Conservation (phyloP, 1,140 invertebrate genomes). For the Mactra quadrangularis region DNA sequence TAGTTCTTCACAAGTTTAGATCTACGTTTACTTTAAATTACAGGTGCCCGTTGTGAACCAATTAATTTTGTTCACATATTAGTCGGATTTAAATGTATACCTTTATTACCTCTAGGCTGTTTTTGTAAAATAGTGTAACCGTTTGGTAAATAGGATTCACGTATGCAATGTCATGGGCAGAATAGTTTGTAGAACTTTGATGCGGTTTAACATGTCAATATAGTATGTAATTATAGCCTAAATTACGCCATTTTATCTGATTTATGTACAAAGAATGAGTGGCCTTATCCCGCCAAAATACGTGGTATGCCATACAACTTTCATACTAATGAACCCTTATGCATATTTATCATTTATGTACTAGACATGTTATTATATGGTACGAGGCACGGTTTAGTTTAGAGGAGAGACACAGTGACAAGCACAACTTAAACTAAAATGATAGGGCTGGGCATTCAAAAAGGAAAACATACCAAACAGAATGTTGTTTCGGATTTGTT, state of each 20-base stretch:
- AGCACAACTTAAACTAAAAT: too few relatives aligned
- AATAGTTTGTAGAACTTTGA: conserved; percentile 4
- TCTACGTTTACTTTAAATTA: conserved; percentile 32
- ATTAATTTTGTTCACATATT: not conserved
- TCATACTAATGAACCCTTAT: conserved; percentile 24
- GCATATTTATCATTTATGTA: too few relatives aligned
- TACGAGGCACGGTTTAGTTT: too few relatives aligned
- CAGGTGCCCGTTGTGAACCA: not conserved
- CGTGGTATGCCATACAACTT: too few relatives aligned
- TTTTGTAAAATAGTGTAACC: conserved; percentile 5
- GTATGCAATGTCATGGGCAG: conserved; percentile 23
- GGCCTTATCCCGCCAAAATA: too few relatives aligned
- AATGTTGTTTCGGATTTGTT: too few relatives aligned
- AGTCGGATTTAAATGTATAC: not conserved
- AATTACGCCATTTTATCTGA: not conserved
- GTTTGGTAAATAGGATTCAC: conserved; percentile 34
- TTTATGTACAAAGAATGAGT: too few relatives aligned
- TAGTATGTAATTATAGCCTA: conserved; percentile 6
- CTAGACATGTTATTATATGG: too few relatives aligned
- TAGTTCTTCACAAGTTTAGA: not conserved
- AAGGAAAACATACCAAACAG: too few relatives aligned
- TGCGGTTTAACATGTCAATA: conserved; percentile 8
- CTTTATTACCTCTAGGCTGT: too few relatives aligned
- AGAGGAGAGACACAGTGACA: too few relatives aligned
- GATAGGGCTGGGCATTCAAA: too few relatives aligned